phyloP scores from a whole-genome alignment of 2,113 vertebrate species.

The Edolisoma coerulescens region DNA sequence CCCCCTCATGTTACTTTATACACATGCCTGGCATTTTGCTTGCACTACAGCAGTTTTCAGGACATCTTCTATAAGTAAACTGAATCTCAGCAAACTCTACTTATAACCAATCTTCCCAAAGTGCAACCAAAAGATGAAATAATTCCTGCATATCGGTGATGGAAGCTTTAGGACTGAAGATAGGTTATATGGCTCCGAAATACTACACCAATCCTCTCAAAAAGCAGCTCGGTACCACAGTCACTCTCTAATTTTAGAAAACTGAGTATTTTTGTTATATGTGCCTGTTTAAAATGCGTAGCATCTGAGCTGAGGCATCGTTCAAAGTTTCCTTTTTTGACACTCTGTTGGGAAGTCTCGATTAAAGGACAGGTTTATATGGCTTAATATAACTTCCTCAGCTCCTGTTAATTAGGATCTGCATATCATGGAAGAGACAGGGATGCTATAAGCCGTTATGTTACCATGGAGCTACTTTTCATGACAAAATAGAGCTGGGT shows the following conservation, averaged over 20 bases:
- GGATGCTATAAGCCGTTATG: not conserved
- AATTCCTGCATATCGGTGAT: not conserved
- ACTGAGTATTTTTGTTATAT: not conserved
- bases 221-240: not conserved
- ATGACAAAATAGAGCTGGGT: not conserved
- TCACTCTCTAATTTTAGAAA: not conserved
- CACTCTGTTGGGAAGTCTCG: not conserved
- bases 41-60: not conserved
- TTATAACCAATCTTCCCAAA: not conserved
- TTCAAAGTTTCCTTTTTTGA: not conserved
- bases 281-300: not conserved
- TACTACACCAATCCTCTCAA: not conserved
- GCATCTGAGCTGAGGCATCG: not conserved
- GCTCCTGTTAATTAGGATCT: not conserved
- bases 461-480: conserved; percentile 31
- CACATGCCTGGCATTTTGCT: not conserved
- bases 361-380: not conserved
- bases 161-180: not conserved
- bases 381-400: not conserved
- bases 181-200: not conserved
- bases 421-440: not conserved
- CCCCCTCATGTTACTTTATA: not conserved
- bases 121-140: not conserved
- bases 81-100: not conserved
- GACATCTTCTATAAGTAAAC: not conserved